Percentiles rank a stretch among this genome's conserved stretches.
Evolutionary conservation across 2,113 vertebrate genomes (phyloP).

Genomic region (Phaethon lepturus): DNA sequence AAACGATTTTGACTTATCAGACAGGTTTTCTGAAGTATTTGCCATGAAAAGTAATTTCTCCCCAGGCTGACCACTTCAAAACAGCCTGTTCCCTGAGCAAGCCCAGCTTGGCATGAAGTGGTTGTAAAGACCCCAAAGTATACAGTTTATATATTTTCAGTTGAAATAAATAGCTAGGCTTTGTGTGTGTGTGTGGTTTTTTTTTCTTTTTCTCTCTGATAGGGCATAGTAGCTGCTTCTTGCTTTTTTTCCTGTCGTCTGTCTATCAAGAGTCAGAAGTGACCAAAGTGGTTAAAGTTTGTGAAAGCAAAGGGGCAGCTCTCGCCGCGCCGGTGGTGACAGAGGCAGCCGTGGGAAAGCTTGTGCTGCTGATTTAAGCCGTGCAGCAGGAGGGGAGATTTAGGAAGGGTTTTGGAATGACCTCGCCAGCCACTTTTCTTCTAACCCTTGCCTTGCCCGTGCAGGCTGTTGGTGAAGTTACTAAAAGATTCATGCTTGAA

Average conservation of each 20-base stretch:
- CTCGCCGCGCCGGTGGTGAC: neutral
- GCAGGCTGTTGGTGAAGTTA: fast-evolving
- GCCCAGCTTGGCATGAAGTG: neutral
- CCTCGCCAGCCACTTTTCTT: neutral
- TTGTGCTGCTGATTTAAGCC: neutral
- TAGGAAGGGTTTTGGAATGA: neutral
- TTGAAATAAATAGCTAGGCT: neutral
- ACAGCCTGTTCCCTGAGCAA: neutral
- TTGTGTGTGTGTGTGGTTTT: no score
- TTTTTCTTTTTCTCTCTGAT: neutral
- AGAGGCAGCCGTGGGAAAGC: neutral
- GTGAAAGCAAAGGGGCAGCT: conserved; percentile 6
- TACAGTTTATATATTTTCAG: neutral
- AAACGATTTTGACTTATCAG: neutral
- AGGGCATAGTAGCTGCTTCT: neutral
- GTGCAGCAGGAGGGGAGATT: neutral
- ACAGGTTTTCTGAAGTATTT: neutral
- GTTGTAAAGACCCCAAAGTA: neutral
- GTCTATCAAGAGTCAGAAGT: neutral
- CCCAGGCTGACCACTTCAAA: neutral
- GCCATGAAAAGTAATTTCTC: neutral
- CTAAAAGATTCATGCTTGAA: neutral
- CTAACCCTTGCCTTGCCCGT: neutral
- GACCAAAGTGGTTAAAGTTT: neutral
- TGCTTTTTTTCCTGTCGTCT: fast-evolving